A percentile compares a stretch with the other conserved stretches of the same genome.
Conservation (phyloP, 2,113 vertebrate genomes). For the Ceyx melanurus region DNA sequence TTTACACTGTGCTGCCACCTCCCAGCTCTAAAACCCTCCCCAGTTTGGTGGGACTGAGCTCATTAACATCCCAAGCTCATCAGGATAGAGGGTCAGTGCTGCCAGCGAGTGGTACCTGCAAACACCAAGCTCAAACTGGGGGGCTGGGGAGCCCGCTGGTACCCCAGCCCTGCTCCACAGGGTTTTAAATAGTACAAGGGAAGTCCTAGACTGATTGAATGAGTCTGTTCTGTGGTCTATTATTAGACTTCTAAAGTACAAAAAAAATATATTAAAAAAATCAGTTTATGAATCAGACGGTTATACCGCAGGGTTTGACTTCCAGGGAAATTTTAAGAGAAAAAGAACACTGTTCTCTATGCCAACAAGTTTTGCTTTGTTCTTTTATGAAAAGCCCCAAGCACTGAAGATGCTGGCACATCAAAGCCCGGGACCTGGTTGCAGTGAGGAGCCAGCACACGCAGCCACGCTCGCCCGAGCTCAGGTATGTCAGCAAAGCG, state of each 20-base stretch:
- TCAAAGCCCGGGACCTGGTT: not conserved
- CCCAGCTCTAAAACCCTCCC: not conserved
- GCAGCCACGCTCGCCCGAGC: not conserved
- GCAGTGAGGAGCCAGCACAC: not conserved
- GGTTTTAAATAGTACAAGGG: not conserved
- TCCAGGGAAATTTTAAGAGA: slow-evolving; percentile 31
- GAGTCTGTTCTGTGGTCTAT: not conserved
- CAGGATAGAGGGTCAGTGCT: not conserved
- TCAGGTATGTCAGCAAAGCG: not conserved
- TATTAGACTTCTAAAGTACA: slow-evolving; percentile 12
- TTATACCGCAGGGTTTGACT: not conserved
- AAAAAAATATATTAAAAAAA: not conserved
- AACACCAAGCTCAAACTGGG: not conserved
- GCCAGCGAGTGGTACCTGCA: rapidly evolving
- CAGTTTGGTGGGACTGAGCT: not conserved
- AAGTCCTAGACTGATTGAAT: not conserved
- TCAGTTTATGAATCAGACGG: slow-evolving; percentile 10
- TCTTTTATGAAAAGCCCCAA: not conserved
- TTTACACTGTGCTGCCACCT: not conserved
- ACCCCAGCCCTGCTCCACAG: not conserved
- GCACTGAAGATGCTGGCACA: not conserved
- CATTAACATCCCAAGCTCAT: not conserved
- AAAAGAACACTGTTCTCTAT: not conserved
- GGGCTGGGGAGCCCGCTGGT: not conserved
- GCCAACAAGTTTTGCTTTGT: not conserved